Conservation (phyloP, 2,888 invertebrate species). For the Seladonia tumulorum region DNA sequence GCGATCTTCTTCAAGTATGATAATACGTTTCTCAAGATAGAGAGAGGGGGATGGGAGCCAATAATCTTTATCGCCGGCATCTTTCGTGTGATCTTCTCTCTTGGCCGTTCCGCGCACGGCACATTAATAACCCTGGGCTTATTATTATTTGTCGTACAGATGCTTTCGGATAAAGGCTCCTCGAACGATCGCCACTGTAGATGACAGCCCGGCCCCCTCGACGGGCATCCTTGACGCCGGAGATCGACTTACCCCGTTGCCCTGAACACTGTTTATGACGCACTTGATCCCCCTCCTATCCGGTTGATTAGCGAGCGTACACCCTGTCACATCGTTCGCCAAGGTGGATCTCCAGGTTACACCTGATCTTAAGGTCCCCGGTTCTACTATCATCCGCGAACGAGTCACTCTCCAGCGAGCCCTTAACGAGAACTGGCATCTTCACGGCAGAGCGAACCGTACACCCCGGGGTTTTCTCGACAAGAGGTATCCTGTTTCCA, state of each 20-base stretch:
- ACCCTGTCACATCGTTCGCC: conserved; percentile 10
- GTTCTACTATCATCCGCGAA: conserved; percentile 6
- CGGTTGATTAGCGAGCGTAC: conserved; percentile 40
- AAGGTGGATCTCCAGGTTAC: background rate
- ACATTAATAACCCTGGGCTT: conserved; percentile 65
- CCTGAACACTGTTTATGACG: conserved; percentile 3
- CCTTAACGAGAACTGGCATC: conserved; percentile 54
- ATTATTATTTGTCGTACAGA: conserved; percentile 66
- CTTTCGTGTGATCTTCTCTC: conserved; percentile 62
- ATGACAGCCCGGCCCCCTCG: conserved; percentile 40
- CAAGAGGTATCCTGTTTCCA: conserved; percentile 27
- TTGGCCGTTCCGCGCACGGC: conserved; percentile 54
- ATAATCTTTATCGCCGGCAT: conserved; percentile 69
- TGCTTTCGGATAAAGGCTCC: conserved; percentile 40
- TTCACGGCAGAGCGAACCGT: conserved; percentile 52
- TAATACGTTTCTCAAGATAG: conserved; percentile 55
- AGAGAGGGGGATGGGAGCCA: conserved; percentile 29
- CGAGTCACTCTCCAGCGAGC: background rate
- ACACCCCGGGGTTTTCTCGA: conserved; percentile 20
- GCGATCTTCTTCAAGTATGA: conserved; percentile 60
- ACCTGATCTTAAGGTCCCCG: background rate
- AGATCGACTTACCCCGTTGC: conserved; percentile 57
- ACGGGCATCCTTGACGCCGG: conserved; percentile 33
- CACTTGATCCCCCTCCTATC: background rate
- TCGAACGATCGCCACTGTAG: conserved; percentile 41